A percentile compares a stretch with the other conserved stretches of the same genome.
Evolutionary conservation across 2,113 vertebrate genomes (phyloP).

Genomic region (Labrus mixtus): DNA sequence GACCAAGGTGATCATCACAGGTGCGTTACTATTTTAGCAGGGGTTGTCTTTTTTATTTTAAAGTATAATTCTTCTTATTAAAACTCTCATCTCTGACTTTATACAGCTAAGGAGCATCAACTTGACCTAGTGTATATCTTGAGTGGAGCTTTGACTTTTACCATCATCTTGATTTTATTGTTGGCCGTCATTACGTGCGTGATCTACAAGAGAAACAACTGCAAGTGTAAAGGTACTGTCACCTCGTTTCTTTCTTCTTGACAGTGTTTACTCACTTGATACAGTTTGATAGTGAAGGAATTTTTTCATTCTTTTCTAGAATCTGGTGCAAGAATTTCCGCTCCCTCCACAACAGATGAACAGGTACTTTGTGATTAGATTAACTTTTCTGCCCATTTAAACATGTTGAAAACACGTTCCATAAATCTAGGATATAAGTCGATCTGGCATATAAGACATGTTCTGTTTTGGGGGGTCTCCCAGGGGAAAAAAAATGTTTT

Average conservation of each 20-base stretch:
- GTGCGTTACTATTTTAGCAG: background rate
- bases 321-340: background rate
- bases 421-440: no score
- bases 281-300: background rate
- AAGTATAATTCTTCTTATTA: background rate
- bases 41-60: background rate
- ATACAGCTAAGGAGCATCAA: background rate
- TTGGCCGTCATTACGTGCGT: slow-evolving; percentile 3
- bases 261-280: no score
- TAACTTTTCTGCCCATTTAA: background rate
- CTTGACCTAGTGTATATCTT: slow-evolving; percentile 8
- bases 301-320: background rate
- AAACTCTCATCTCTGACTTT: background rate
- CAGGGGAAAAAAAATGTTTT: no score
- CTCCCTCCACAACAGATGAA: background rate
- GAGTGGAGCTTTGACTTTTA: slow-evolving; percentile 39
- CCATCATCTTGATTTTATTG: background rate
- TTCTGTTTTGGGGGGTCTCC: no score
- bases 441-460: no score
- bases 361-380: background rate
- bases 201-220: slow-evolving; percentile 2
- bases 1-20: background rate
- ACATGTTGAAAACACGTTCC: no score
- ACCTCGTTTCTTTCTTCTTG: background rate
- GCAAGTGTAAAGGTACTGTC: slow-evolving; percentile 8